Percentiles rank a stretch among this genome's conserved stretches.
Conservation (phyloP, 2,113 vertebrate species). For the Callipepla californica region DNA sequence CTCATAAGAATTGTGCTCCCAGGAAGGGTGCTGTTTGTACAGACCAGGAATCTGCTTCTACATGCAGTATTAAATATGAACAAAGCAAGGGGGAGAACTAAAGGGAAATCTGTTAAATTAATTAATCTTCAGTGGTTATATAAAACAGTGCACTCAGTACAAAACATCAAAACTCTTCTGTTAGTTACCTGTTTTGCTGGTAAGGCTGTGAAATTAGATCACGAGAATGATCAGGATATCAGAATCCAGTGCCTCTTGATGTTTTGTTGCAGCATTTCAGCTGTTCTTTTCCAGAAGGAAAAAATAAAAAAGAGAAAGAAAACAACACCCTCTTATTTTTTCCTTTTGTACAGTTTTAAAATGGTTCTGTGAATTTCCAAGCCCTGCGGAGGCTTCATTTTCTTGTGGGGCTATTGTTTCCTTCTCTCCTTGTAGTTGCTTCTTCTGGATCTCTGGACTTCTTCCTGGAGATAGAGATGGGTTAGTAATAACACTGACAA, state of each 20-base stretch:
- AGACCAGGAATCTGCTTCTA: background rate
- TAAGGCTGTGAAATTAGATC: background rate
- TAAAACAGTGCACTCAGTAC: background rate
- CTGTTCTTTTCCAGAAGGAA: background rate
- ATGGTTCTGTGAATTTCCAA: background rate
- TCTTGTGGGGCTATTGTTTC: background rate
- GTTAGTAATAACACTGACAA: background rate
- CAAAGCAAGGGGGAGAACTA: background rate
- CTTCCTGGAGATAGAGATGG: background rate
- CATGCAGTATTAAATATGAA: background rate
- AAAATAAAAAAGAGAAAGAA: too few relatives aligned
- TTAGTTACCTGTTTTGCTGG: background rate
- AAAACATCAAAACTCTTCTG: background rate
- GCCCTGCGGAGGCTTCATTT: background rate
- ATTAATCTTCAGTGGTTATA: background rate
- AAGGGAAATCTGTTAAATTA: background rate
- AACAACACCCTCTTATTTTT: background rate
- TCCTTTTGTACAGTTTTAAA: background rate
- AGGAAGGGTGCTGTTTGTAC: background rate
- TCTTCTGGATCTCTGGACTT: background rate
- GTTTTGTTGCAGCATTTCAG: background rate
- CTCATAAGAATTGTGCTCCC: too few relatives aligned
- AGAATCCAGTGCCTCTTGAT: background rate
- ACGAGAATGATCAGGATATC: background rate
- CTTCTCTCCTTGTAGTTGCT: background rate